Percentiles rank a stretch among this genome's conserved stretches.
Conservation (phyloP, 2,113 vertebrate genomes). For the Colossoma macropomum region DNA sequence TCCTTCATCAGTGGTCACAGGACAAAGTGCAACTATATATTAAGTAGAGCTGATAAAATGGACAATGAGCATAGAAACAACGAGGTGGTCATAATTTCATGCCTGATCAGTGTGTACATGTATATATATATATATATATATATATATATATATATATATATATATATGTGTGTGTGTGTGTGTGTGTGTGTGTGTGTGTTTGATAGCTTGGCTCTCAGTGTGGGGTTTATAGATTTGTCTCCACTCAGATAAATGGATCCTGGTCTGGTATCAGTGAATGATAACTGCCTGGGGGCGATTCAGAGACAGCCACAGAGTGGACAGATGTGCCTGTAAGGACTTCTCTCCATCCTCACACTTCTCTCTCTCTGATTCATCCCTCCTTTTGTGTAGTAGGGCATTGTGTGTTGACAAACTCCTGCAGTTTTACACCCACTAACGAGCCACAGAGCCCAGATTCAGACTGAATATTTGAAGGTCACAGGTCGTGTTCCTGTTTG, state of each 20-base stretch:
- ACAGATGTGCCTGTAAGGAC: background rate
- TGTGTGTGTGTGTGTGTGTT: too few relatives aligned
- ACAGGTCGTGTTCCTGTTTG: background rate
- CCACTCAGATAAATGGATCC: background rate
- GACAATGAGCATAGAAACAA: too few relatives aligned
- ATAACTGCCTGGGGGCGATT: background rate
- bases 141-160: too few relatives aligned
- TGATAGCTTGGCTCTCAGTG: too few relatives aligned
- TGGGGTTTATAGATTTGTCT: background rate
- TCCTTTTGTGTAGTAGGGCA: background rate
- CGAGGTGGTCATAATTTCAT: too few relatives aligned
- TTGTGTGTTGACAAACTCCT: background rate
- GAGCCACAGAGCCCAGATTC: background rate
- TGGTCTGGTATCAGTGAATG: background rate
- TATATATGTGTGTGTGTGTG: too few relatives aligned
- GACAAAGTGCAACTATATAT: too few relatives aligned
- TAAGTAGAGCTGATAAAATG: too few relatives aligned
- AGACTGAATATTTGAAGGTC: background rate
- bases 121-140: too few relatives aligned
- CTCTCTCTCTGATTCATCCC: background rate
- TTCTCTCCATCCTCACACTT: background rate
- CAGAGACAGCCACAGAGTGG: background rate
- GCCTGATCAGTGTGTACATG: too few relatives aligned
- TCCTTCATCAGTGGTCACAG: too few relatives aligned
- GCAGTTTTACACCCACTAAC: background rate